Percentiles rank a stretch among this genome's conserved stretches.
Conservation (phyloP, 2,797 vertebrate species). For the Melanitta fusca region DNA sequence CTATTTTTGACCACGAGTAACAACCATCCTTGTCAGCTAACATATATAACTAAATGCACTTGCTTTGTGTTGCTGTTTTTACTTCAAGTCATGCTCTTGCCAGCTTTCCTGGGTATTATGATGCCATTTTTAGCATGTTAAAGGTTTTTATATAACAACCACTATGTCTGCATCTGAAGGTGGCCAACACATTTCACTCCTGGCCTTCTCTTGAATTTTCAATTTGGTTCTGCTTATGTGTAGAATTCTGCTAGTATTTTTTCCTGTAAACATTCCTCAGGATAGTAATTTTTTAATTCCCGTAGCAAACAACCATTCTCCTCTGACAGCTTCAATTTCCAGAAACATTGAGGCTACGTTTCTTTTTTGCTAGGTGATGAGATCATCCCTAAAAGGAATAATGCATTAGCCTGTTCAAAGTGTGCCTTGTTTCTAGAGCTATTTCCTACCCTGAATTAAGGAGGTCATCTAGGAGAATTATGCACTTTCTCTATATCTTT, state of each 20-base stretch:
- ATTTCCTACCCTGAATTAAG: neutral
- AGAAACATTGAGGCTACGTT: neutral
- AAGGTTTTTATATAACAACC: neutral
- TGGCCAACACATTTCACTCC: neutral
- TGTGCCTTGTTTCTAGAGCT: neutral
- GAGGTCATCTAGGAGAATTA: neutral
- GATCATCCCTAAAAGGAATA: constrained; percentile 26
- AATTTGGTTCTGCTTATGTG: neutral
- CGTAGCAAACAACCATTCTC: neutral
- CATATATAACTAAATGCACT: neutral
- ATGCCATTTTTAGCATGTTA: neutral
- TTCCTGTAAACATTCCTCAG: neutral
- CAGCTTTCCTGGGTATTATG: neutral
- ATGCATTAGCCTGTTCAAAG: neutral
- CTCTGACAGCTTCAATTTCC: constrained; percentile 19
- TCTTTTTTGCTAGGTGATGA: constrained; percentile 13
- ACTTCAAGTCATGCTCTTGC: neutral
- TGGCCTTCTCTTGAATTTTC: neutral
- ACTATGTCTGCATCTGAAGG: neutral
- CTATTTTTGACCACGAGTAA: neutral
- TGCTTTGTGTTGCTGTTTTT: neutral
- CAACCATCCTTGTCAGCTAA: neutral
- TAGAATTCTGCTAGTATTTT: neutral
- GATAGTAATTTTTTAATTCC: neutral
- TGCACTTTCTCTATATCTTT: neutral